phyloP scores from a whole-genome alignment of 2,888 invertebrate genomes.

The Drosophila macrospina region DNA sequence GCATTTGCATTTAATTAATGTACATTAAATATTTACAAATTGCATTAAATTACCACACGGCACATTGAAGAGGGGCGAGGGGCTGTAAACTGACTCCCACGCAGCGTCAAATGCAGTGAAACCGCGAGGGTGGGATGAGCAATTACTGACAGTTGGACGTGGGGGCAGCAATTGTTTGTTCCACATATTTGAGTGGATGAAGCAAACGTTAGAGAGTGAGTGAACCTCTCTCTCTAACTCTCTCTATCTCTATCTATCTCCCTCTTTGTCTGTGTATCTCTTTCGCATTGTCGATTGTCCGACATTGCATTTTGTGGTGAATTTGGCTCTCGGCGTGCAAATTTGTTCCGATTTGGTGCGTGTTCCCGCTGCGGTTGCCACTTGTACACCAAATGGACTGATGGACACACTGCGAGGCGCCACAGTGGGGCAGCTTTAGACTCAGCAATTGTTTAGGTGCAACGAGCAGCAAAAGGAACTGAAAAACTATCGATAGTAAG shows the following conservation, averaged over 20 bases:
- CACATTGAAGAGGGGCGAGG: neutral
- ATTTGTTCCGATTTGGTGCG: conserved; percentile 68
- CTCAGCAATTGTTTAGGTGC: neutral
- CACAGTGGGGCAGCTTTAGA: conserved; percentile 19
- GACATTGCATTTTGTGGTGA: conserved; percentile 52
- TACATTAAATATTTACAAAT: conserved; percentile 77
- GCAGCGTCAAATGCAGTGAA: conserved; percentile 26
- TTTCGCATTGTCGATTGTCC: conserved; percentile 23
- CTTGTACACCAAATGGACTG: conserved; percentile 34
- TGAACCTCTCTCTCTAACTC: neutral
- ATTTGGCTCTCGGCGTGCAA: conserved; percentile 52
- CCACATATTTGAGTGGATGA: conserved; percentile 40
- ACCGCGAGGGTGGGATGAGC: neutral
- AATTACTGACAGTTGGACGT: conserved; percentile 1
- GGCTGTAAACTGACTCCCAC: conserved; percentile 19
- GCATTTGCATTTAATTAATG: conserved; percentile 78
- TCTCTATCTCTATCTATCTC: neutral
- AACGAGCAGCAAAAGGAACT: neutral
- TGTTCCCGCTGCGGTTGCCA: conserved; percentile 64
- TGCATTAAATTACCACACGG: conserved; percentile 66
- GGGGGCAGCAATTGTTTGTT: conserved; percentile 34
- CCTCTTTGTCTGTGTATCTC: neutral
- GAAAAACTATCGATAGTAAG: too few species aligned
- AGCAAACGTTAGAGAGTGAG: conserved; percentile 12
- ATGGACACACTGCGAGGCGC: conserved; percentile 12